Conservation (phyloP, 1,140 invertebrate species). For the Spodoptera litura region DNA sequence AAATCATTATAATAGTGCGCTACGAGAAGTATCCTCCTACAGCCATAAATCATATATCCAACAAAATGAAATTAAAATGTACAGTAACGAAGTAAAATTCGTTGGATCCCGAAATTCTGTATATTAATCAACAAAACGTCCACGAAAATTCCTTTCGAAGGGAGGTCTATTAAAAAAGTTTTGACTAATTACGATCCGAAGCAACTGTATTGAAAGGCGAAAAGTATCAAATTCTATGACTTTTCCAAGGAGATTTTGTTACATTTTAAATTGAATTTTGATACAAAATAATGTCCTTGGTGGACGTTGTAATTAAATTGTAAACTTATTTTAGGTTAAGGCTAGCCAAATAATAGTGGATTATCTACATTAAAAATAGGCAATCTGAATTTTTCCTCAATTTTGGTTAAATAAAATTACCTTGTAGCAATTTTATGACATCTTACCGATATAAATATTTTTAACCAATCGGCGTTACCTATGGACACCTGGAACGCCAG, state of each 20-base stretch:
- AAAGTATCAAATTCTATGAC: slow-evolving; percentile 30
- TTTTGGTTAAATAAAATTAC: no score
- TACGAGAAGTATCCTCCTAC: no score
- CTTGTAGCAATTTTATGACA: no score
- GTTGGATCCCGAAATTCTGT: slow-evolving; percentile 5
- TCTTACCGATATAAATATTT: no score
- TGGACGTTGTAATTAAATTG: background rate
- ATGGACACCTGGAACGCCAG: no score
- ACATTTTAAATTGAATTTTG: slow-evolving; percentile 18
- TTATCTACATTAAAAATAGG: no score
- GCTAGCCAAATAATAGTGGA: no score
- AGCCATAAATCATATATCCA: background rate
- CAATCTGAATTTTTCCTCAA: no score
- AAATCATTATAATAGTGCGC: no score
- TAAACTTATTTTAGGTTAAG: no score
- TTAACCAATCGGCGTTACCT: no score
- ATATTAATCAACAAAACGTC: slow-evolving; percentile 22
- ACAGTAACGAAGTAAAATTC: background rate
- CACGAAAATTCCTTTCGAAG: slow-evolving; percentile 11
- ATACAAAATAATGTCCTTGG: background rate
- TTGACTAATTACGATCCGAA: slow-evolving; percentile 12
- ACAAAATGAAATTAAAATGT: background rate
- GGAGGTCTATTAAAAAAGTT: slow-evolving; percentile 43
- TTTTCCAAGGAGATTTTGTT: slow-evolving; percentile 15
- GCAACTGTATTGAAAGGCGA: slow-evolving; percentile 6